Evolutionary conservation across 2,888 invertebrate species (phyloP), one percentile per base, ranked within the genome.

Genomic region (Microctonus aethiopoides): DNA sequence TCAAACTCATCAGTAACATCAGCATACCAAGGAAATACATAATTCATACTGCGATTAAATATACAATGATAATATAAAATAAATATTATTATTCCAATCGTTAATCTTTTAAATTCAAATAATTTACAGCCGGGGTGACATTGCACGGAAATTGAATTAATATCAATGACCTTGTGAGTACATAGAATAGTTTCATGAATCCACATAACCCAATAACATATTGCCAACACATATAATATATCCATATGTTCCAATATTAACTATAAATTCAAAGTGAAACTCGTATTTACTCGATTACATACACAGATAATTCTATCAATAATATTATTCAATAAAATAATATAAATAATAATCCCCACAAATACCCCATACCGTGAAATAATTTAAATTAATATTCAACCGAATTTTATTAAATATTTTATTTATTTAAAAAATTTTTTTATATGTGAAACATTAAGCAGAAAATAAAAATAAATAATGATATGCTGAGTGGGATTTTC

Each of bases 1-100:
- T 79, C 72, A 84, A 75, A 74, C 77, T 78, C 68, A 77, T 78
- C 76, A 79, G 81, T 70, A 82, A 72, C 71, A 83, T 75, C 78
- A 83, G 78, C 72, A 85, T 75, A 76, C 71, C 78, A 78, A 59
- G 29, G 72, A 81, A 79, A 79, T 80, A 81, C 81, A 83, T 77
- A 78, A 78, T 78, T 74, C 70, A 67, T 74, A 75, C 72, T 79
- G 78, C 1, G 1, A 16, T 26, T 29, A 22, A 13, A 29, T 24
- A 56, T 56, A 26, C 5, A 29, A 56, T 56, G 11, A 11, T 2
- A 26, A 29, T n/a, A 26, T 13, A 24, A 11, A 29, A 24, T 13
- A 7, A 16, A 5, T 56, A 3, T 39, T n/a, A 39, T 10, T 5
- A 56, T 13, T 26, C 57, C 4, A 26, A 26, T n/a, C 13, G 26